Conservation (phyloP, 2,113 vertebrate species). For the Bombycilla garrulus region DNA sequence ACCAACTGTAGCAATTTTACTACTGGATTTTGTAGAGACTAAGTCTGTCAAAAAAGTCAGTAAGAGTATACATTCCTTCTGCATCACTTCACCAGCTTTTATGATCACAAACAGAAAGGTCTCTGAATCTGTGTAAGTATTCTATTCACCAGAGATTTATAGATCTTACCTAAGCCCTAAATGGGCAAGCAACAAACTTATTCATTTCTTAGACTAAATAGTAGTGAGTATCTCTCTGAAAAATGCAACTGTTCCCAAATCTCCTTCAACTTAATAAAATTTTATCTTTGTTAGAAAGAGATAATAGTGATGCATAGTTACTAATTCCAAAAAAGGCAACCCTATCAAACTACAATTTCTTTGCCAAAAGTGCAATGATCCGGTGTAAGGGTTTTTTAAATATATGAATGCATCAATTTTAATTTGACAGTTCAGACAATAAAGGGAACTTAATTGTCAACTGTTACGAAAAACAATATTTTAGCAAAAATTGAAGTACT, state of each 20-base stretch:
- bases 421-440: neutral
- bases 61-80: neutral
- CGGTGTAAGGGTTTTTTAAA: neutral
- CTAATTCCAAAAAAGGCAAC: neutral
- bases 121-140: neutral
- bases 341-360: neutral
- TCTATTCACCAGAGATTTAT: neutral
- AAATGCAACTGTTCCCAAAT: neutral
- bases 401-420: neutral
- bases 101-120: neutral
- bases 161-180: constrained; percentile 9
- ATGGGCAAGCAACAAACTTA: neutral
- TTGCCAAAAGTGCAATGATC: neutral
- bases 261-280: constrained; percentile 11
- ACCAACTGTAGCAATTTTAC: neutral
- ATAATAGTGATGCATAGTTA: neutral
- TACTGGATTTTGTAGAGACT: neutral
- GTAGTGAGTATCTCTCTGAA: neutral
- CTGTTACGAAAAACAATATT: neutral
- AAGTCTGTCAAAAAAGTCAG: neutral
- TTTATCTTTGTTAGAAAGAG: neutral
- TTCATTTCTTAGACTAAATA: constrained; percentile 8
- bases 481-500: neutral
- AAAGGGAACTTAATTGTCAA: neutral
- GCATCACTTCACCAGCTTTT: constrained; percentile 15